Percentiles rank a stretch among this genome's conserved stretches.
phyloP scores from a whole-genome alignment of 1,140 invertebrate genomes.

The Drosophila seguyi region DNA sequence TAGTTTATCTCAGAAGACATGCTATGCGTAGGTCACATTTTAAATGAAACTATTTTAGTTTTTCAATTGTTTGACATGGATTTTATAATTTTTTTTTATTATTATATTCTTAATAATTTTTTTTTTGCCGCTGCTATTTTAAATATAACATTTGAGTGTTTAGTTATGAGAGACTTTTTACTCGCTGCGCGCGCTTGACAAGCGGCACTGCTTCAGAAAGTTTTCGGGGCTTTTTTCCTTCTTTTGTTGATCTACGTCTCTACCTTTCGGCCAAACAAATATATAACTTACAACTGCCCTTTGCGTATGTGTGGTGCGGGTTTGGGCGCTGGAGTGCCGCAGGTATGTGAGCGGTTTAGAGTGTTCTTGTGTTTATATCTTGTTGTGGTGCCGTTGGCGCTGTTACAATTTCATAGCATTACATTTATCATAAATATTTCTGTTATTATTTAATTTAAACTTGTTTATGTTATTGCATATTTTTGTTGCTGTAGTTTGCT shows the following conservation, averaged over 20 bases:
- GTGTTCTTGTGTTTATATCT: constrained; percentile 33
- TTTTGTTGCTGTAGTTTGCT: constrained; percentile 50
- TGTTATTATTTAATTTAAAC: constrained; percentile 80
- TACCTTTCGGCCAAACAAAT: constrained; percentile 44
- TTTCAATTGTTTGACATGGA: constrained; percentile 42
- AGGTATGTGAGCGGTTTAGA: constrained; percentile 26
- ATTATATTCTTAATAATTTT: constrained; percentile 47
- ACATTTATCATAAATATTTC: constrained; percentile 78
- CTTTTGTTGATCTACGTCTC: constrained; percentile 26
- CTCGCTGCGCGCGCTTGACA: constrained; percentile 30
- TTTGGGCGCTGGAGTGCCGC: constrained; percentile 22
- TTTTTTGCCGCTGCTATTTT: constrained; percentile 67
- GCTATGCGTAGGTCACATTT: constrained; percentile 42
- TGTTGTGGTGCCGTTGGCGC: constrained; percentile 51
- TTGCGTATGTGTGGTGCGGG: constrained; percentile 22
- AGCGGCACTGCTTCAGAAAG: constrained; percentile 28
- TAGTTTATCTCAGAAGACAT: constrained; percentile 25
- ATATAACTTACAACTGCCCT: constrained; percentile 57
- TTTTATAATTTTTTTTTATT: constrained; percentile 54
- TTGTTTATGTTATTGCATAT: constrained; percentile 81
- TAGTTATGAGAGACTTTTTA: constrained; percentile 69
- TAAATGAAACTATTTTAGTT: constrained; percentile 58
- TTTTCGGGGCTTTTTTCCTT: constrained; percentile 25
- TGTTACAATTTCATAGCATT: constrained; percentile 80
- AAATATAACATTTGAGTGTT: constrained; percentile 72